Base-by-base conservation (phyloP, 2,113 vertebrate species). In the Atrichornis clamosus region DNA sequence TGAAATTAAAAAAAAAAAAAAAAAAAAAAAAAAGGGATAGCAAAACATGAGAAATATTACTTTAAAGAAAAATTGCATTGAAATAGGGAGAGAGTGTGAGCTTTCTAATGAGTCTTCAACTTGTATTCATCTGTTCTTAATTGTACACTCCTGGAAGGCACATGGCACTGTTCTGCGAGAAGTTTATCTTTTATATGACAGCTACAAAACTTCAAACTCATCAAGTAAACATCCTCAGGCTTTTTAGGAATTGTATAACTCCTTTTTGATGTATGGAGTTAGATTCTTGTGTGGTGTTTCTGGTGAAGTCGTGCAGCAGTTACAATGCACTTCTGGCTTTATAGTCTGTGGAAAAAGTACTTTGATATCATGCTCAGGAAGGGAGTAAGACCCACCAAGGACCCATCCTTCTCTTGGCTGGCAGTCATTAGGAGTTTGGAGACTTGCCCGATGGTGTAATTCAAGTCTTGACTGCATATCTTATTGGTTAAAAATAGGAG, bases 401-500 rank as follows among this genome's bases (percentile, higher is more conserved):
- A 86, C 62, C 90, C 70, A 95, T 94, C 76, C 41, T 90, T 95
- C 76, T 84, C 85, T 86, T 89, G 86, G 85, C 90, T 95, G 86
- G 90, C 93, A 96, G 89, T 97, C 92, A 78, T 84, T 90, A 96
- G 73, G 77, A 92, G 69, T 93, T 94, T 96, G 96, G 93, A 95
- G 86, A 68, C 58, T 68, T 94, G 92, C 96, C 96, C 22, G 0
- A 87, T 94, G 83, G 94, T 92, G 95, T 95, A 96, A 96, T 96
- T 92, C 95, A 96, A 97, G 69, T 92, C 90, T 93, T 81, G 83
- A 93, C 95, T 96, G 95, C 88, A 88, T 91, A 93, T 96, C 90
- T 95, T 91, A 91, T 44, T 97, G 85, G 93, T 95, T 95, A 96
- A 97, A 96, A 97, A 97, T 96, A 96, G 95, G 88, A 96, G 93